Evolutionary conservation across 2,888 invertebrate genomes (phyloP), one percentile per base, ranked within the genome.

Genomic region (Papilio protenor): DNA sequence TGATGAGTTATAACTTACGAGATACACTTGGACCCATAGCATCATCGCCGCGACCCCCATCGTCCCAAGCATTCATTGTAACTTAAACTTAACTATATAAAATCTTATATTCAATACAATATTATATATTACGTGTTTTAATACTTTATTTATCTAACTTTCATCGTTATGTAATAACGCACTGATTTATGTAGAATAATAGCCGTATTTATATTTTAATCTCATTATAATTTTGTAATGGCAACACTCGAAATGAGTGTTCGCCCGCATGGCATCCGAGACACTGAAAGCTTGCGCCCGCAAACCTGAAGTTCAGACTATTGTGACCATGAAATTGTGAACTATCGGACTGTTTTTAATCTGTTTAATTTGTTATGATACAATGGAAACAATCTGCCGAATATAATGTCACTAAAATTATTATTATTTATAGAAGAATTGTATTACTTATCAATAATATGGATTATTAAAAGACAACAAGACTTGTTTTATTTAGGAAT

Each of bases 1-100:
- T n/a, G n/a, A n/a, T n/a, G n/a, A n/a, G n/a, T n/a, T 5, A 59
- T 74, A 78, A 91, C 93, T 91, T 85, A 94, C 94, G 87, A 16
- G 91, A 87, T 1, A 94, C 90, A 1, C 91, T 85, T 2, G 94
- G 92, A 14, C 94, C 94, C 94, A 94, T 94, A 10, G 87, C 88
- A 83, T 92, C 93, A 0, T 83, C 85, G 0, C 84, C 85, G 52
- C 88, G 88, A 0, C 89, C 89, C 0, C 91, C 89, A 0, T 89
- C 89, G 0, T 91, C 89, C 94, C 94, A 94, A 74, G 93, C 93
- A 72, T 92, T 86, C 93, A 93, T 93, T 79, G 80, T 84, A 80
- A 83, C 49, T 69, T 64, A 21, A 55, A 75, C 59, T 52, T 71
- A 69, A 75, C 45, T 75, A 18, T 21, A 45, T 16, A 40, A n/a